phyloP scores from a whole-genome alignment of 1,140 invertebrate genomes.

The Pemphigus obesinymphae region DNA sequence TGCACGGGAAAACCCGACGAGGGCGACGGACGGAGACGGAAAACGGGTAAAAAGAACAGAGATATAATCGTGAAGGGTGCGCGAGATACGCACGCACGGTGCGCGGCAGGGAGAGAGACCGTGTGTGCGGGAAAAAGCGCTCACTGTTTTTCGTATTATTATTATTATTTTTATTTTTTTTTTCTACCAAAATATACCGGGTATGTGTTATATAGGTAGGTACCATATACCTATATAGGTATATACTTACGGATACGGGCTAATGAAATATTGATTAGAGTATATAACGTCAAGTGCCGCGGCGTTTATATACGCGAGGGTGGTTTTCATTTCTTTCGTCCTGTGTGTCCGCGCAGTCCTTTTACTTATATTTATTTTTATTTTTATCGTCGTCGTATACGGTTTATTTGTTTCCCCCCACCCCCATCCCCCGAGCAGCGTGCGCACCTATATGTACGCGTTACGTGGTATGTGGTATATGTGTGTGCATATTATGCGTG shows the following conservation, averaged over 20 bases:
- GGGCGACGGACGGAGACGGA: not conserved
- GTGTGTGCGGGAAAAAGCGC: not conserved
- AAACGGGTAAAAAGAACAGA: not conserved
- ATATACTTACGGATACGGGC: not conserved
- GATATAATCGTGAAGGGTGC: not conserved
- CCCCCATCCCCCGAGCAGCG: no score
- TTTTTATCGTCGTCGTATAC: not conserved
- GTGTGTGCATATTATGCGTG: not conserved
- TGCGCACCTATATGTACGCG: not conserved
- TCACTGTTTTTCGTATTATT: not conserved
- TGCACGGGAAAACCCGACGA: not conserved
- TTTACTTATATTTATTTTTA: not conserved
- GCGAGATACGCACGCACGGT: not conserved
- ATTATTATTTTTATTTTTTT: not conserved
- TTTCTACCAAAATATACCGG: not conserved
- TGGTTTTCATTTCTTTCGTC: not conserved
- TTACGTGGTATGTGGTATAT: no score
- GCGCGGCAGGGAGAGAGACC: not conserved
- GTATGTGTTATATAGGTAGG: not conserved
- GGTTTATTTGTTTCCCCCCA: not conserved
- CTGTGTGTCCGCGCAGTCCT: not conserved
- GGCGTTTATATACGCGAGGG: not conserved
- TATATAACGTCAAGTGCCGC: conserved; percentile 8
- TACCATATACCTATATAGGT: not conserved
- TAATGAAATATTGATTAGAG: conserved; percentile 34